Percentiles rank a stretch among this genome's conserved stretches.
Evolutionary conservation across 2,888 invertebrate genomes (phyloP).

Genomic region (Cetonia aurata): DNA sequence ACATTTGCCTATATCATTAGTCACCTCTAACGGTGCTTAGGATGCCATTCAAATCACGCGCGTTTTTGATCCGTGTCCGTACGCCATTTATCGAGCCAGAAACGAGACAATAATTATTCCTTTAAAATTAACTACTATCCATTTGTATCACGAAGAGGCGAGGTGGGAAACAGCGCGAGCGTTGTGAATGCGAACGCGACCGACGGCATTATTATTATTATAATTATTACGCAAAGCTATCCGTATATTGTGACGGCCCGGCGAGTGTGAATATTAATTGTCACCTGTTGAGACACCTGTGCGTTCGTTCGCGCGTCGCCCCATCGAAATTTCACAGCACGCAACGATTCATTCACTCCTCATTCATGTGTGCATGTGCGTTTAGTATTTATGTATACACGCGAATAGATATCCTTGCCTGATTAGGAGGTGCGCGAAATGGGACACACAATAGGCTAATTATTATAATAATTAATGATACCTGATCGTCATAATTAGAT

Average conservation of each 20-base stretch:
- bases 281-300: slow-evolving; percentile 55
- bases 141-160: slow-evolving; percentile 25
- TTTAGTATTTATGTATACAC: no score
- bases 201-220: neutral
- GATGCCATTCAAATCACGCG: slow-evolving; percentile 23
- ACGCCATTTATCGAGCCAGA: slow-evolving; percentile 10
- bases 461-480: neutral
- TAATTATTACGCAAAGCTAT: slow-evolving; percentile 18
- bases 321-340: slow-evolving; percentile 52
- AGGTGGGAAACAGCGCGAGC: neutral
- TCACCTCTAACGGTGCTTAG: slow-evolving; percentile 16
- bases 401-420: no score
- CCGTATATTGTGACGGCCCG: slow-evolving; percentile 29
- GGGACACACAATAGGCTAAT: no score
- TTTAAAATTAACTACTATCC: slow-evolving; percentile 25
- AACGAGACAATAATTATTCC: slow-evolving; percentile 6
- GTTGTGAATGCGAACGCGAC: slow-evolving; percentile 19
- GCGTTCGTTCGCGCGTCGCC: slow-evolving; percentile 36
- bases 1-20: neutral
- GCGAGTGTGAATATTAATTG: slow-evolving; percentile 52
- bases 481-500: slow-evolving; percentile 34
- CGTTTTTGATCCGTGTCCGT: slow-evolving; percentile 6
- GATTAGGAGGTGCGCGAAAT: no score
- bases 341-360: slow-evolving; percentile 22
- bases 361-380: no score